Conservation (phyloP, 2,888 invertebrate genomes). For the Lochmaea crataegi region DNA sequence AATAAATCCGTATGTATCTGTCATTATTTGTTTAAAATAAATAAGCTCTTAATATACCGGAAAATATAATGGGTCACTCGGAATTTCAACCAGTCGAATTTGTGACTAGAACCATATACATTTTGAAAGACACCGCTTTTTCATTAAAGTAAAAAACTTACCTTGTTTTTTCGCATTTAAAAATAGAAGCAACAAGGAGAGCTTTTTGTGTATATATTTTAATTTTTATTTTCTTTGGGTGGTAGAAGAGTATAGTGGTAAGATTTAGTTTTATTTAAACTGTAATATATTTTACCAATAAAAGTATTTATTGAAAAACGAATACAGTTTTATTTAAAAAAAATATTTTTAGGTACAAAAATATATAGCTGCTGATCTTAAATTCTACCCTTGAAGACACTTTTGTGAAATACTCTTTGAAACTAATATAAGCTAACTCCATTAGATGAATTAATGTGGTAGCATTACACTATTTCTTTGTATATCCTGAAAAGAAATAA, state of each 20-base stretch:
- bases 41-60: too few species aligned
- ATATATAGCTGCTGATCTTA: not conserved
- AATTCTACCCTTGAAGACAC: not conserved
- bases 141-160: too few species aligned
- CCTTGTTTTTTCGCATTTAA: constrained; percentile 17
- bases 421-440: not conserved
- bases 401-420: not conserved
- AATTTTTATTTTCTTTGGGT: constrained; percentile 13
- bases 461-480: constrained; percentile 37
- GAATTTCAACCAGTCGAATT: too few species aligned
- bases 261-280: constrained; percentile 26
- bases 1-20: too few species aligned
- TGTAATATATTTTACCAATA: constrained; percentile 32
- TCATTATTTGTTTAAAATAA: too few species aligned
- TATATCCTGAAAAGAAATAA: constrained; percentile 26
- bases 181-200: constrained; percentile 24
- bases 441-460: constrained; percentile 24
- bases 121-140: too few species aligned
- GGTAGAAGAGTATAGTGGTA: constrained; percentile 12
- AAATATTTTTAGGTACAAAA: not conserved
- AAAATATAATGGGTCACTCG: too few species aligned
- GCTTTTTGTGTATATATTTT: constrained; percentile 18
- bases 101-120: too few species aligned
- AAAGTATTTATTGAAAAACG: constrained; percentile 23
- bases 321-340: not conserved